A percentile compares a stretch with the other conserved stretches of the same genome.
These are phyloP conservation scores for Aphyosemion australe DNA, from an alignment of 2,113 vertebrate species.

Conservation along the genomic window DNA sequence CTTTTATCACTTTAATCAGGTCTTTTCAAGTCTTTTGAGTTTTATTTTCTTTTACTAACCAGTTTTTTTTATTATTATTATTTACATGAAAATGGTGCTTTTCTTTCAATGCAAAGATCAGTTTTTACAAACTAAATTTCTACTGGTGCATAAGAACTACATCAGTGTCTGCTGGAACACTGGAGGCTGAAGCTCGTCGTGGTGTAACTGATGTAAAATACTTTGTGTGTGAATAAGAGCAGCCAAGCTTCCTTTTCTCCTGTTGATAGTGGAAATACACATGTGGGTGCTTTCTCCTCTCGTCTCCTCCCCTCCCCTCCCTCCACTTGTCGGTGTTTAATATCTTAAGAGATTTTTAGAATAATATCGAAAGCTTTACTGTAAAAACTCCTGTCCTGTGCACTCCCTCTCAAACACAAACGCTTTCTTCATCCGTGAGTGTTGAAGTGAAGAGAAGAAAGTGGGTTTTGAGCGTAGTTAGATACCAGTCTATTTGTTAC, in stretches of 20 bases:
- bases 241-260: conserved; percentile 36
- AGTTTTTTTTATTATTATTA: not conserved
- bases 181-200: not conserved
- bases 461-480: conserved; percentile 53
- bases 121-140: conserved; percentile 21
- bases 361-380: conserved; percentile 71
- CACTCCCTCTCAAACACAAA: conserved; percentile 42
- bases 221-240: conserved; percentile 28
- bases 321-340: conserved; percentile 29
- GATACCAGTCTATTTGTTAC: conserved; percentile 69
- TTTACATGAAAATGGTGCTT: conserved; percentile 68
- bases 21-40: conserved; percentile 7
- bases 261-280: conserved; percentile 32
- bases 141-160: conserved; percentile 53
- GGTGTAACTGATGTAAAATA: conserved; percentile 39
- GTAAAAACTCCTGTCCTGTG: conserved; percentile 55
- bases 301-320: not conserved
- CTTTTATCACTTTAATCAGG: conserved; percentile 42
- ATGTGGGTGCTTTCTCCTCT: conserved; percentile 1
- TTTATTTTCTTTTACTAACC: conserved; percentile 13
- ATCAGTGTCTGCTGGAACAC: conserved; percentile 43
- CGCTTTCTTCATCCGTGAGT: conserved; percentile 43
- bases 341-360: conserved; percentile 58
- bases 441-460: conserved; percentile 30
- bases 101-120: conserved; percentile 38